Conservation (phyloP, 2,797 vertebrate species). For the Monodelphis domestica region DNA sequence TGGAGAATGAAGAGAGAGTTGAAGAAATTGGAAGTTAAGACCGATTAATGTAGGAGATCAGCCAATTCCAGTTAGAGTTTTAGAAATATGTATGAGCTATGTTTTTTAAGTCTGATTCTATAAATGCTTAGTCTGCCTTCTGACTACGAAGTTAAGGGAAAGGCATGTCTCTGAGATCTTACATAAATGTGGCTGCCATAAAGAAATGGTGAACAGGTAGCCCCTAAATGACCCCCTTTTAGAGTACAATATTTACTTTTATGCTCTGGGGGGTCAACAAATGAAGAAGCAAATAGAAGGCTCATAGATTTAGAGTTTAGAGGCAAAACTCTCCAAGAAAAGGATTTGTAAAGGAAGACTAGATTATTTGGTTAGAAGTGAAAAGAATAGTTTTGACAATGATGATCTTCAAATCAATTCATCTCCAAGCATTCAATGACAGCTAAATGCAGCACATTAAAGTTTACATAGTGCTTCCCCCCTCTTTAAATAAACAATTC, state of each 20-base stretch:
- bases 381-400: not conserved
- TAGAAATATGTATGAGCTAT: not conserved
- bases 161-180: too few species aligned
- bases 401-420: not conserved
- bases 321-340: not conserved
- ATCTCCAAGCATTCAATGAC: not conserved
- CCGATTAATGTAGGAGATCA: slow-evolving; percentile 18
- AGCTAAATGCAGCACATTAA: not conserved
- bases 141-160: too few species aligned
- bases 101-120: not conserved
- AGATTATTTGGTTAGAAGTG: not conserved
- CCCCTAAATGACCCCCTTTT: not conserved
- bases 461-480: not conserved
- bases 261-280: not conserved
- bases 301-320: not conserved
- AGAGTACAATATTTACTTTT: not conserved
- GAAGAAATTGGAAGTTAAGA: slow-evolving; percentile 18
- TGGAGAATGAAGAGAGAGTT: slow-evolving; percentile 27
- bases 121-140: too few species aligned
- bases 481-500: too few species aligned
- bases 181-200: too few species aligned
- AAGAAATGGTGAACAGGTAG: too few species aligned
- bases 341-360: not conserved
- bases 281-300: not conserved
- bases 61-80: slow-evolving; percentile 13